phyloP scores from a whole-genome alignment of 1,140 invertebrate species.

The Agraylea sexmaculata region DNA sequence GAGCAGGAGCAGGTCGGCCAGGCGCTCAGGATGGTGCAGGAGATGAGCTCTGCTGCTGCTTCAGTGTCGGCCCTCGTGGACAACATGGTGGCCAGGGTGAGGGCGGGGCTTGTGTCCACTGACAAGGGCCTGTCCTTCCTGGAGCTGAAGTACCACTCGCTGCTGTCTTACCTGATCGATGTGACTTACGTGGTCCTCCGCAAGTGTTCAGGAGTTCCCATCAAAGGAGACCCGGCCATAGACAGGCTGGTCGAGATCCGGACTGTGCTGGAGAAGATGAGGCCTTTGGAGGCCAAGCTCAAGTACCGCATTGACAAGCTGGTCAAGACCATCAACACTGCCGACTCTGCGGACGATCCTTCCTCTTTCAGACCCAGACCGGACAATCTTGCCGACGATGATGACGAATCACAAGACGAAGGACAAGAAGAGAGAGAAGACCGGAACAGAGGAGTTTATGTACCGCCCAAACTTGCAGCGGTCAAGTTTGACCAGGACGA shows the following conservation, averaged over 20 bases:
- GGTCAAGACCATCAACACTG: constrained; percentile 67
- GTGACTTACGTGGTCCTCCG: constrained; percentile 69
- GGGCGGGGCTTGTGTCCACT: constrained; percentile 65
- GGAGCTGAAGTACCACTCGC: constrained; percentile 88
- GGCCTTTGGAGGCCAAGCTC: constrained; percentile 89
- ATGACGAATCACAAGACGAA: constrained; percentile 48
- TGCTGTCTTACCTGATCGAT: constrained; percentile 84
- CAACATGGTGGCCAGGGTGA: constrained; percentile 61
- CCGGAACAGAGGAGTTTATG: constrained; percentile 57
- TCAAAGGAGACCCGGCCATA: constrained; percentile 71
- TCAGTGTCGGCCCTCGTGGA: constrained; percentile 67
- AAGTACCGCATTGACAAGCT: constrained; percentile 96
- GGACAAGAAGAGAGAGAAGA: constrained; percentile 42
- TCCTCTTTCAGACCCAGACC: constrained; percentile 71
- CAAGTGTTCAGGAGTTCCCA: constrained; percentile 72
- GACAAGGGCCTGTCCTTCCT: constrained; percentile 84
- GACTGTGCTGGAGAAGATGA: constrained; percentile 87
- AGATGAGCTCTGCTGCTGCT: constrained; percentile 68
- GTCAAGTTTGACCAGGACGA: constrained; percentile 76
- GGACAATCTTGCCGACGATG: constrained; percentile 56
- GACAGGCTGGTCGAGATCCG: constrained; percentile 81
- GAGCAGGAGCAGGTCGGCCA: constrained; percentile 60
- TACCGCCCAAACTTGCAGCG: constrained; percentile 80
- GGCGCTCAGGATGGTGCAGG: constrained; percentile 57
- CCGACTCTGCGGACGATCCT: constrained; percentile 62